Conservation (phyloP, 2,113 vertebrate species). For the Pelodiscus sinensis region DNA sequence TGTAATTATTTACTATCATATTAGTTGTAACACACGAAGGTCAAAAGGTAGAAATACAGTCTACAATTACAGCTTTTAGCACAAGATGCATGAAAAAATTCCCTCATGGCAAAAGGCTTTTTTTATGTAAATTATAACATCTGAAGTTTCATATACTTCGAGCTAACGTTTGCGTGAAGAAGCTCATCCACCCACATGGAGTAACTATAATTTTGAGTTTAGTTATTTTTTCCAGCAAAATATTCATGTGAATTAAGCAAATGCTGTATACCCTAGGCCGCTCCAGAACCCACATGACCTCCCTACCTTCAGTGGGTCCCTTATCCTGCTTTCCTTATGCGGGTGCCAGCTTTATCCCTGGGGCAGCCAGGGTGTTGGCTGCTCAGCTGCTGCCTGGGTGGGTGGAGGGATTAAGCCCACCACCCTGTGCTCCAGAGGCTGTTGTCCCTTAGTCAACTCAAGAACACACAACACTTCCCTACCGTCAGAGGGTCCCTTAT, state of each 20-base stretch:
- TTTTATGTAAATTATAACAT: not conserved
- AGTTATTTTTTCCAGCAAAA: slow-evolving; percentile 19
- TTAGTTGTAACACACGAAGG: not conserved
- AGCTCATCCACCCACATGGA: not conserved
- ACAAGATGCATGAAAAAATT: not conserved
- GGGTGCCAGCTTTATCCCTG: too few species aligned
- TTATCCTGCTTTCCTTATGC: too few species aligned
- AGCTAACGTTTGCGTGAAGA: not conserved
- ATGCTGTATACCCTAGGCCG: too few species aligned
- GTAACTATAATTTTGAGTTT: not conserved
- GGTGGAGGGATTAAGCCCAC: too few species aligned
- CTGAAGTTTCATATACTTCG: not conserved
- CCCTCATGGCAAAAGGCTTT: not conserved
- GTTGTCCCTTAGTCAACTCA: too few species aligned
- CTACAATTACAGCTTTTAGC: not conserved
- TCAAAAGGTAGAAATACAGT: not conserved
- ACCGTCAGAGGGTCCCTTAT: too few species aligned
- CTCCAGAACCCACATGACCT: too few species aligned
- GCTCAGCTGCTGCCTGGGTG: too few species aligned
- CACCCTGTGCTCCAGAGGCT: too few species aligned
- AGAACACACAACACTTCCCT: too few species aligned
- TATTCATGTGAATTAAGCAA: not conserved
- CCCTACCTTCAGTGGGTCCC: too few species aligned
- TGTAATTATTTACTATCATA: not conserved
- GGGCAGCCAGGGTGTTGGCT: too few species aligned